Evolutionary conservation across 2,797 vertebrate genomes (phyloP).

Genomic region (Sebastes nivosus): DNA sequence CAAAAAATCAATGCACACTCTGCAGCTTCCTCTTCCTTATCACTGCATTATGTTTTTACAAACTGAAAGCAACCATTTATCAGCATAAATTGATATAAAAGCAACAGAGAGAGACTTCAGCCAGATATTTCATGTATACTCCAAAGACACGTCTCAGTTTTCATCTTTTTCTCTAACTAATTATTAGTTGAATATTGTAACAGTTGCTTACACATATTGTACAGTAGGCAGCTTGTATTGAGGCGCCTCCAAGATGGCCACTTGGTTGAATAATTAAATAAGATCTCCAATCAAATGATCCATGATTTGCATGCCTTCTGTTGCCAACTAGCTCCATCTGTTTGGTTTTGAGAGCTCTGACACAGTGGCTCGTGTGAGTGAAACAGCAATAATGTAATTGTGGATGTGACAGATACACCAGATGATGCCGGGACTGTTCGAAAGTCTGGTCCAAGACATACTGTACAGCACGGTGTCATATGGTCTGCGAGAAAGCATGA

Average conservation of each 20-base stretch:
- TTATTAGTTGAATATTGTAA: conserved; percentile 65
- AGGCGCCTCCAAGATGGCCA: conserved; percentile 72
- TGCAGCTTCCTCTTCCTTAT: neutral
- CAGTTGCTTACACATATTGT: conserved; percentile 79
- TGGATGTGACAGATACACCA: conserved; percentile 78
- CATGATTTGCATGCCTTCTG: conserved; percentile 83
- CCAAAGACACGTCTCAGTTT: conserved; percentile 22
- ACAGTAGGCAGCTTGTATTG: conserved; percentile 73
- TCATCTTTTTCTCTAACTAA: conserved; percentile 31
- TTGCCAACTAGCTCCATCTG: conserved; percentile 83
- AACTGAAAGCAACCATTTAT: conserved; percentile 22
- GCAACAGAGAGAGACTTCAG: conserved; percentile 11
- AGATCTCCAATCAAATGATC: conserved; percentile 81
- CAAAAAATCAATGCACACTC: conserved; percentile 23
- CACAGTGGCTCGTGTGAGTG: conserved; percentile 80
- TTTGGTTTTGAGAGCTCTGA: conserved; percentile 82
- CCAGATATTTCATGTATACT: conserved; percentile 17
- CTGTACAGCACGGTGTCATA: conserved; percentile 72
- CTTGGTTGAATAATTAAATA: conserved; percentile 83
- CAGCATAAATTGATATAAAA: neutral
- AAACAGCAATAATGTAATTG: conserved; percentile 81
- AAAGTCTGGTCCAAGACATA: conserved; percentile 74
- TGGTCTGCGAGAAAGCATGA: conserved; percentile 69
- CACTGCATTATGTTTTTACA: conserved; percentile 17
- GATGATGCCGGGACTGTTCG: conserved; percentile 76